These are phyloP conservation scores for Armadillidium nasatum DNA, from an alignment of 1,140 invertebrate genomes.

Conservation along the genomic window DNA sequence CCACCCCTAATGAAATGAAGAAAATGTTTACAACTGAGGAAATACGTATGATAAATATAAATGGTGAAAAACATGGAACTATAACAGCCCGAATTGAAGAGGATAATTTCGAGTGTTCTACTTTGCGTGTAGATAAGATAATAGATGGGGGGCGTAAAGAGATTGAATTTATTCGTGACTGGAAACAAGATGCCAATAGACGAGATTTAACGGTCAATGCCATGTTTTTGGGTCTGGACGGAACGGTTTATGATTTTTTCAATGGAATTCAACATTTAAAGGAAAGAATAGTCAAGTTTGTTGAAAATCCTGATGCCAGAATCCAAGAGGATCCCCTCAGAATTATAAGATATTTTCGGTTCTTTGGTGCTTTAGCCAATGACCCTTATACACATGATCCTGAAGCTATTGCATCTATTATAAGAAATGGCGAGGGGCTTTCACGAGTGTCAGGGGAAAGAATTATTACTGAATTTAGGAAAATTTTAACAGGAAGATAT, in stretches of 20 bases:
- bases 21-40: constrained; percentile 80
- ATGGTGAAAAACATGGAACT: constrained; percentile 94
- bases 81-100: constrained; percentile 91
- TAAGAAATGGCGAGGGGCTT: constrained; percentile 73
- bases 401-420: constrained; percentile 70
- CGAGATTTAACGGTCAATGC: constrained; percentile 98
- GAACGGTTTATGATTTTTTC: constrained; percentile 94
- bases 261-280: constrained; percentile 87
- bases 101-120: constrained; percentile 89
- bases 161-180: constrained; percentile 89
- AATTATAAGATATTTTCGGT: constrained; percentile 90
- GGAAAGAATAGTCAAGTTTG: constrained; percentile 75
- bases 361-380: constrained; percentile 83
- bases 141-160: constrained; percentile 87
- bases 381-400: constrained; percentile 68
- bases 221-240: constrained; percentile 94
- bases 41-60: constrained; percentile 86
- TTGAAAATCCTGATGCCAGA: constrained; percentile 75
- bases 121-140: constrained; percentile 81
- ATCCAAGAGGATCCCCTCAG: constrained; percentile 95
- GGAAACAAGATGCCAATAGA: constrained; percentile 89
- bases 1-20: constrained; percentile 94
- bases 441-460: constrained; percentile 85
- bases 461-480: constrained; percentile 91
- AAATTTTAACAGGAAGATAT: constrained; percentile 81